Percentiles rank a stretch among this genome's conserved stretches.
Conservation (phyloP, 1,140 invertebrate genomes). For the Drosophila erecta region DNA sequence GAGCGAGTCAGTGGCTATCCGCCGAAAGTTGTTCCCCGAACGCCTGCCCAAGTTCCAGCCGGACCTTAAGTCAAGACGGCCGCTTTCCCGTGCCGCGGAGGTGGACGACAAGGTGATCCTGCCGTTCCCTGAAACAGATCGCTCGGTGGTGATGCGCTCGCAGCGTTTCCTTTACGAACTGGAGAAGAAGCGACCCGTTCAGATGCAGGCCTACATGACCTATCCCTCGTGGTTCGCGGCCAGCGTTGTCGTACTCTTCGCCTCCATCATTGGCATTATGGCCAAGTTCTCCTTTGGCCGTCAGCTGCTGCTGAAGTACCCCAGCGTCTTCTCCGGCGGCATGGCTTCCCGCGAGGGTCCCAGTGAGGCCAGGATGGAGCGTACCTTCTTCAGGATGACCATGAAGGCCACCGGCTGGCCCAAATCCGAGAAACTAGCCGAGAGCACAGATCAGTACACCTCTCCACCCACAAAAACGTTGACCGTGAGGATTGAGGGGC, state of each 20-base stretch:
- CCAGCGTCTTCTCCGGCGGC: constrained; percentile 90
- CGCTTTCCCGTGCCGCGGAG: constrained; percentile 87
- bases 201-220: constrained; percentile 88
- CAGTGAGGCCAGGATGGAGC: constrained; percentile 87
- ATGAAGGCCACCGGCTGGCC: constrained; percentile 92
- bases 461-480: constrained; percentile 89
- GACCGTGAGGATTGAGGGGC: constrained; percentile 87
- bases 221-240: constrained; percentile 82
- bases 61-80: constrained; percentile 85
- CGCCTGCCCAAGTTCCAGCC: constrained; percentile 88
- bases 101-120: constrained; percentile 87
- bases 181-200: constrained; percentile 89
- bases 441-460: constrained; percentile 87
- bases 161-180: constrained; percentile 90
- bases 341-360: constrained; percentile 89
- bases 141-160: constrained; percentile 90
- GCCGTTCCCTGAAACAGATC: constrained; percentile 92
- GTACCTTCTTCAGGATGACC: constrained; percentile 88
- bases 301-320: constrained; percentile 89
- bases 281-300: constrained; percentile 88
- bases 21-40: constrained; percentile 88
- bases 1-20: constrained; percentile 87
- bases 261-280: constrained; percentile 88
- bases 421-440: constrained; percentile 87
- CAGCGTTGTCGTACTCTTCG: constrained; percentile 86